These are phyloP conservation scores for Chloropsis cyanopogon DNA, from an alignment of 2,113 vertebrate species.

Conservation along the genomic window DNA sequence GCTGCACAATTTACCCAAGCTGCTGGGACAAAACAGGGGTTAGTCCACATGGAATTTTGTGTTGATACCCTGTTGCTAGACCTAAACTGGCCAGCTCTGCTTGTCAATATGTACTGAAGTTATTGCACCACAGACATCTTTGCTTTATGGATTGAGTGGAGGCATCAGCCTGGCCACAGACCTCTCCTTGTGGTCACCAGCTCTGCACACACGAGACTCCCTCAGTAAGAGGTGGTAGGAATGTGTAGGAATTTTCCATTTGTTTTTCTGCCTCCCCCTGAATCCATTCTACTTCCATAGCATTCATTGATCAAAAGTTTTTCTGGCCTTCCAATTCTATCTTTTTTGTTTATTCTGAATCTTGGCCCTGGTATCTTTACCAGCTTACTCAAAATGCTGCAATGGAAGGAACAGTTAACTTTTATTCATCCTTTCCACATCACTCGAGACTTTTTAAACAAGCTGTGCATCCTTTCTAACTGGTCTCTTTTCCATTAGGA, in stretches of 20 bases:
- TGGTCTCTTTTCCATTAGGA: neutral
- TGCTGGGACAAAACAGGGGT: neutral
- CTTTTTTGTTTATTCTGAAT: neutral
- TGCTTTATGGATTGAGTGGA: neutral
- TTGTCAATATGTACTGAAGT: neutral
- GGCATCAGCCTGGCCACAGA: neutral
- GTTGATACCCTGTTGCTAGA: neutral
- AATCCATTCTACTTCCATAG: neutral
- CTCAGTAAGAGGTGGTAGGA: neutral
- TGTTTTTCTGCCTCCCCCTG: neutral
- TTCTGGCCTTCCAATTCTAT: neutral
- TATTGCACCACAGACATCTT: neutral
- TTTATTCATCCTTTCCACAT: neutral
- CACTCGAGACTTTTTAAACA: neutral
- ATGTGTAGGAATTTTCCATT: neutral
- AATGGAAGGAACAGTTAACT: neutral
- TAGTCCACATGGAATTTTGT: neutral
- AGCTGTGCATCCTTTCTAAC: neutral
- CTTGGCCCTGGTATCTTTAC: neutral
- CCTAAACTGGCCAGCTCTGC: neutral
- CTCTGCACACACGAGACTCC: rapidly evolving
- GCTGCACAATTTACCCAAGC: neutral
- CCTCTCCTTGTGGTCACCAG: neutral
- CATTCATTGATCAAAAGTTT: neutral
- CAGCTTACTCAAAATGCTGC: neutral